Percentiles rank a stretch among this genome's conserved stretches.
phyloP scores from a whole-genome alignment of 2,797 vertebrate genomes.

The Urocyon cinereoargenteus region DNA sequence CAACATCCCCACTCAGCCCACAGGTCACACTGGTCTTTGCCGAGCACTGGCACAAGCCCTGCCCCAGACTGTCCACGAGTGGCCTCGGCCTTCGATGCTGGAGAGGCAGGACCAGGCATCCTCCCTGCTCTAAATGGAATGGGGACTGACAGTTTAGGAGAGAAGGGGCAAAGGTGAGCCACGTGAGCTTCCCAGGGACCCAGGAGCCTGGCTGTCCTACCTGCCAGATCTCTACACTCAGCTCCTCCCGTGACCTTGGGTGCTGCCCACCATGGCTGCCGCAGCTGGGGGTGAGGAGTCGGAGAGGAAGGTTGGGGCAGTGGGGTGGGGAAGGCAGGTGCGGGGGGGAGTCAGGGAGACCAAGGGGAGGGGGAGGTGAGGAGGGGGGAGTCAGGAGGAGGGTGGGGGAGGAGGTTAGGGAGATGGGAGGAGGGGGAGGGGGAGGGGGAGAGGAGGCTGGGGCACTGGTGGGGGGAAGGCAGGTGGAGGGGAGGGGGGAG shows the following conservation, averaged over 20 bases:
- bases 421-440: too few relatives aligned
- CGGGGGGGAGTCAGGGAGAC: too few relatives aligned
- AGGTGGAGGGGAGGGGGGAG: too few relatives aligned
- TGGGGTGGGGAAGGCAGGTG: too few relatives aligned
- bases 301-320: too few relatives aligned
- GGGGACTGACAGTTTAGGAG: not conserved
- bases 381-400: too few relatives aligned
- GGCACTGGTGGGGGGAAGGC: too few relatives aligned
- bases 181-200: too few relatives aligned
- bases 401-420: too few relatives aligned
- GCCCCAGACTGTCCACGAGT: not conserved
- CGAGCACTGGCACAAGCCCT: not conserved
- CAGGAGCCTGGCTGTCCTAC: not conserved
- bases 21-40: not conserved
- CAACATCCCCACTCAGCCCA: not conserved
- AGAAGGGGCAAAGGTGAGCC: not conserved
- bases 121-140: not conserved
- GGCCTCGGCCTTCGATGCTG: not conserved
- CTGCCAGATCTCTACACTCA: not conserved
- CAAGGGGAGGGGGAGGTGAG: too few relatives aligned
- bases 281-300: too few relatives aligned
- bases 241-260: not conserved
- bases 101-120: not conserved
- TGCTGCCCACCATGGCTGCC: not conserved
- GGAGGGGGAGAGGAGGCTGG: too few relatives aligned